Conservation (phyloP, 2,113 vertebrate genomes). For the Kryptolebias marmoratus region DNA sequence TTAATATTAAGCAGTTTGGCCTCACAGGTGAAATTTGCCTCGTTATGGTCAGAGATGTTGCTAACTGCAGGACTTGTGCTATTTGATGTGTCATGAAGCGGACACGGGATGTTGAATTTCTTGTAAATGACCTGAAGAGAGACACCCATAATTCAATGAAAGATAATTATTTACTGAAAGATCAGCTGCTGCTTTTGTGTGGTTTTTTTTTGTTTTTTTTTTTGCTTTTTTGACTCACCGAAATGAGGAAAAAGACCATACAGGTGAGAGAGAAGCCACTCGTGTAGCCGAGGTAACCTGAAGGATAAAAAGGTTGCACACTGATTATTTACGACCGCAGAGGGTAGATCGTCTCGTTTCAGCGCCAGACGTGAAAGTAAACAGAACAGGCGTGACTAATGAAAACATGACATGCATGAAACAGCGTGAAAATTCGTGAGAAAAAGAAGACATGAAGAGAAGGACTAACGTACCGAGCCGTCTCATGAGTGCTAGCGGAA, state of each 20-base stretch:
- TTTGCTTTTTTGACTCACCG: slow-evolving; percentile 78
- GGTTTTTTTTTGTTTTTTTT: no score
- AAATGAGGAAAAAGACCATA: slow-evolving; percentile 90
- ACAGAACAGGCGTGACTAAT: slow-evolving; percentile 2
- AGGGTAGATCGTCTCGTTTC: background rate
- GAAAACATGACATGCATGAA: slow-evolving; percentile 9
- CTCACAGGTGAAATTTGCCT: slow-evolving; percentile 68
- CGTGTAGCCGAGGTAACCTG: slow-evolving; percentile 90
- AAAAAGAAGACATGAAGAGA: slow-evolving; percentile 23
- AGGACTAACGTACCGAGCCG: slow-evolving; percentile 84
- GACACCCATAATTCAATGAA: slow-evolving; percentile 1
- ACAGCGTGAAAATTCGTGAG: background rate
- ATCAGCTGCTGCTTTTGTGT: no score
- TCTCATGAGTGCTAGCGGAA: slow-evolving; percentile 88
- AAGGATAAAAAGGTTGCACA: background rate
- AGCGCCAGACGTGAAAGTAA: slow-evolving; percentile 1
- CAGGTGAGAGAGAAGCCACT: slow-evolving; percentile 90
- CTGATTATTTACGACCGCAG: background rate
- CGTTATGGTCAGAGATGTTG: background rate
- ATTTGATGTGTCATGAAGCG: slow-evolving; percentile 13
- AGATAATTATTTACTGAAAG: background rate
- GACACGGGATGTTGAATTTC: slow-evolving; percentile 84
- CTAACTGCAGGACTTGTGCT: background rate
- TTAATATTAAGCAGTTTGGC: slow-evolving; percentile 82
- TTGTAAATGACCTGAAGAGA: slow-evolving; percentile 86